Percentiles rank a stretch among this genome's conserved stretches.
Evolutionary conservation across 30 jellyfish, hydroid and myxozoan genomes (phyloP).

Genomic region (Cassiopea xamachana): DNA sequence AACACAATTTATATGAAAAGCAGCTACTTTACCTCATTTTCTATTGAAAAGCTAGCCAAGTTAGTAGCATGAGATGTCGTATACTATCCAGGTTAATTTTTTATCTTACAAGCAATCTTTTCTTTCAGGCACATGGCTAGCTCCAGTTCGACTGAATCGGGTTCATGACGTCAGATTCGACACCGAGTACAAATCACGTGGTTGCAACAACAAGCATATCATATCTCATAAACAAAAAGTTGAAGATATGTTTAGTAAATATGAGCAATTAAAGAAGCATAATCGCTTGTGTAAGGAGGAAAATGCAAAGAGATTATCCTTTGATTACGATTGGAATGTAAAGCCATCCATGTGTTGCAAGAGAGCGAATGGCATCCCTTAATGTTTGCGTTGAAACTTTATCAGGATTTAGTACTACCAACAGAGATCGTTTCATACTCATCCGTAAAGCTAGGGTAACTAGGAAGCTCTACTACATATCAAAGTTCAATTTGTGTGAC

Average conservation of each 20-base stretch:
- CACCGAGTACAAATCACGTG: slow-evolving; percentile 90
- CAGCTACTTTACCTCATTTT: too few relatives aligned
- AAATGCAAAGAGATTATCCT: slow-evolving; percentile 44
- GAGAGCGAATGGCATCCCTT: slow-evolving; percentile 52
- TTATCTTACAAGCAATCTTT: too few relatives aligned
- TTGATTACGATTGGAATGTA: slow-evolving; percentile 90
- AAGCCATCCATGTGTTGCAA: slow-evolving; percentile 93
- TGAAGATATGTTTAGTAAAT: slow-evolving; percentile 75
- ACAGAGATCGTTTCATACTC: too few relatives aligned
- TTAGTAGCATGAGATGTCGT: too few relatives aligned
- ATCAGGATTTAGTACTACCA: too few relatives aligned
- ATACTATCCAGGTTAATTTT: too few relatives aligned
- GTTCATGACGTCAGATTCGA: slow-evolving; percentile 94
- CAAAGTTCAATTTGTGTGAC: too few relatives aligned
- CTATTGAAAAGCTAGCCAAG: too few relatives aligned
- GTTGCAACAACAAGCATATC: slow-evolving; percentile 83
- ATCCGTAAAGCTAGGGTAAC: too few relatives aligned
- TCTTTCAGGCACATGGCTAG: slow-evolving; percentile 93
- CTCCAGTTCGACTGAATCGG: slow-evolving; percentile 88
- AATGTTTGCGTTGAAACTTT: too few relatives aligned
- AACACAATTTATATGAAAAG: too few relatives aligned
- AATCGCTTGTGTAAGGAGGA: slow-evolving; percentile 74
- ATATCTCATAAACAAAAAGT: slow-evolving; percentile 88
- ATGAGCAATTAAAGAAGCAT: slow-evolving; percentile 50
- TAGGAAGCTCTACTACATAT: too few relatives aligned